Base-by-base conservation (phyloP, 2,113 vertebrate species). In the Leptodactylus fuscus region DNA sequence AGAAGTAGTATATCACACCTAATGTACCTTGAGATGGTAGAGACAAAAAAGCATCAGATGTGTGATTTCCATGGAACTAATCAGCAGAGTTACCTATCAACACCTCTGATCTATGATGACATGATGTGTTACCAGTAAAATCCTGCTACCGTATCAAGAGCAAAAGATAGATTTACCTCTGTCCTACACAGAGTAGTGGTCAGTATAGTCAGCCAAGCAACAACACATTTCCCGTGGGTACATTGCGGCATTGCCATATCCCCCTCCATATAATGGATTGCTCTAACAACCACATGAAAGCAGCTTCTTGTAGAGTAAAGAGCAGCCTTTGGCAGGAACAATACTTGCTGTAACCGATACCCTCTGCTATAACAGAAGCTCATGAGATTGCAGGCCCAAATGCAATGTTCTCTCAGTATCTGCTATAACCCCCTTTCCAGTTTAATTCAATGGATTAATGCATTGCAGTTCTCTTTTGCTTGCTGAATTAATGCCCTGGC, bases 41-140 rank as follows among this genome's bases (percentile, higher is more conserved):
- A 41, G 9, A 81, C 41, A 41, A 18, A 32, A 15, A 27, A n/a
- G 34, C 13, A 2, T 22, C 20, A 36, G 79, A 41, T 11, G 20
- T 20, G 48, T 13, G 36, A n/a, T 1, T 34, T 20, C 22, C 34
- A 8, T 3, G 16, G n/a, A 77, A 18, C 13, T 36, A 81, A 80
- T 90, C 82, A 60, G 82, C 79, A 34, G 81, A 86, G 55, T 58
- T 48, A 51, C 76, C 77, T 89, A 73, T 83, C 88, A 88, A 27
- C 81, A 74, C 74, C 89, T 88, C 89, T 75, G 55, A 71, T 89
- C 85, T 48, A 55, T 83, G 89, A 86, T 74, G 49, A 88, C 87
- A 82, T 77, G 87, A 85, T 4, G 79, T 27, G 85, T 89, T 60
- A 87, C 27, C 86, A 85, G 79, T 34, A 88, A 87, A 88, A 89